phyloP scores from a whole-genome alignment of 2,888 invertebrate genomes.

The Spodoptera exigua region DNA sequence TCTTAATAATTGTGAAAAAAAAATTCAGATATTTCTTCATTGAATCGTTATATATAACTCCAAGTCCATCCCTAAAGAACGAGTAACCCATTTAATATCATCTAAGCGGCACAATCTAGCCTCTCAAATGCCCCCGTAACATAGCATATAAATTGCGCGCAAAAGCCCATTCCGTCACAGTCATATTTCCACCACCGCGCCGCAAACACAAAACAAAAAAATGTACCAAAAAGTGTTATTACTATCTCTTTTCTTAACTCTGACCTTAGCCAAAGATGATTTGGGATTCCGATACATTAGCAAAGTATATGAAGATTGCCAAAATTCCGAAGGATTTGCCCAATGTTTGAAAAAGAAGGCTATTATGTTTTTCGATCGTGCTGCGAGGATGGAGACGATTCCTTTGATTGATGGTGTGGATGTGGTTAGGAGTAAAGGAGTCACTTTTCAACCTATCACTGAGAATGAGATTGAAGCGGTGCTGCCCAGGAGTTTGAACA shows the following conservation, averaged over 20 bases:
- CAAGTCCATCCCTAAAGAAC: constrained; percentile 14
- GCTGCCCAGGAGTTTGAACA: constrained; percentile 91
- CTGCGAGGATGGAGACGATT: constrained; percentile 92
- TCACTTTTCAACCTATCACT: constrained; percentile 83
- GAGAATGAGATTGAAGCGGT: constrained; percentile 92
- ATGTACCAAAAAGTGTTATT: constrained; percentile 77
- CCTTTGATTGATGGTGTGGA: constrained; percentile 90
- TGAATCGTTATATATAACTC: too few relatives aligned
- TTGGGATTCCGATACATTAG: constrained; percentile 91
- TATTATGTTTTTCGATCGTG: constrained; percentile 93
- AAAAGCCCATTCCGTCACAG: constrained; percentile 79
- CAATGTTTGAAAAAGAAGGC: constrained; percentile 95
- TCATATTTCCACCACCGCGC: constrained; percentile 86
- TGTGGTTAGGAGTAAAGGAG: constrained; percentile 88
- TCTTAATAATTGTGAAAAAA: background rate
- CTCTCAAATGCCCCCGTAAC: constrained; percentile 53
- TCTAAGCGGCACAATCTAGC: constrained; percentile 25
- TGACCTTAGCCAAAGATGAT: constrained; percentile 70
- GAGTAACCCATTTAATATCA: constrained; percentile 15
- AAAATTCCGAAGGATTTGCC: constrained; percentile 91
- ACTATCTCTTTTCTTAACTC: constrained; percentile 64
- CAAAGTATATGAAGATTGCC: constrained; percentile 94
- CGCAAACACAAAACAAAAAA: constrained; percentile 64
- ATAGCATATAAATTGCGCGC: constrained; percentile 78
- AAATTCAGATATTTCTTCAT: background rate